Percentiles rank a stretch among this genome's conserved stretches.
Evolutionary conservation across 2,888 invertebrate species (phyloP).

Genomic region (Limnephilus marmoratus): DNA sequence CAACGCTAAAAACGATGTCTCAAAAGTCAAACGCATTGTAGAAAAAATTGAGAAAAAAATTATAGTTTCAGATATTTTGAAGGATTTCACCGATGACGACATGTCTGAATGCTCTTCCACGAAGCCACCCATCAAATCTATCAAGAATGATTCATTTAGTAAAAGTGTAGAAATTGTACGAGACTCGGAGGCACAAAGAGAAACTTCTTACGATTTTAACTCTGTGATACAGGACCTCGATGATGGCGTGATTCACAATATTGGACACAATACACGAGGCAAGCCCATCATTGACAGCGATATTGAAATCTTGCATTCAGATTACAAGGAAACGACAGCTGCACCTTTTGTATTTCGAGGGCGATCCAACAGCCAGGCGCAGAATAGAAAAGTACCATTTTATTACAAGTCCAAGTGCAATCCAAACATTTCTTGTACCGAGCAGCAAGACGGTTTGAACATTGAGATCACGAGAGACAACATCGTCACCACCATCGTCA

Average conservation of each 20-base stretch:
- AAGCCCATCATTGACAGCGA: not conserved
- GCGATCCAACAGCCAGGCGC: not conserved
- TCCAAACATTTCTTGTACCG: constrained; percentile 30
- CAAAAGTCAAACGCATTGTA: constrained; percentile 18
- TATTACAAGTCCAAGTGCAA: constrained; percentile 59
- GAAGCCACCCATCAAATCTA: constrained; percentile 2
- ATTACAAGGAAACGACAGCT: not conserved
- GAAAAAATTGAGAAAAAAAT: constrained; percentile 40
- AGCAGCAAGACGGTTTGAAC: constrained; percentile 54
- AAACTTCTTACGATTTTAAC: constrained; percentile 26
- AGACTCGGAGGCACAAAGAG: constrained; percentile 6
- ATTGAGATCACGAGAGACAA: constrained; percentile 52
- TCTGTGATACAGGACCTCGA: not conserved
- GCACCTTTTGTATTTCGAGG: constrained; percentile 54
- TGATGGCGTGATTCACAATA: not conserved
- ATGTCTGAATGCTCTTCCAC: not conserved
- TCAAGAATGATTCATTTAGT: not conserved
- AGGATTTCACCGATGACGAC: constrained; percentile 46
- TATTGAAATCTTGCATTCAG: not conserved
- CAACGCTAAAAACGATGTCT: constrained; percentile 6
- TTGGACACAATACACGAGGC: not conserved
- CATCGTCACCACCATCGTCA: constrained; percentile 40
- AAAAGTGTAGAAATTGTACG: not conserved
- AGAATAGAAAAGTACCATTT: constrained; percentile 50
- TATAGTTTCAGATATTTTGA: constrained; percentile 42